Base-by-base conservation (phyloP, 2,888 invertebrate genomes). In the Antheraea assamensis region DNA sequence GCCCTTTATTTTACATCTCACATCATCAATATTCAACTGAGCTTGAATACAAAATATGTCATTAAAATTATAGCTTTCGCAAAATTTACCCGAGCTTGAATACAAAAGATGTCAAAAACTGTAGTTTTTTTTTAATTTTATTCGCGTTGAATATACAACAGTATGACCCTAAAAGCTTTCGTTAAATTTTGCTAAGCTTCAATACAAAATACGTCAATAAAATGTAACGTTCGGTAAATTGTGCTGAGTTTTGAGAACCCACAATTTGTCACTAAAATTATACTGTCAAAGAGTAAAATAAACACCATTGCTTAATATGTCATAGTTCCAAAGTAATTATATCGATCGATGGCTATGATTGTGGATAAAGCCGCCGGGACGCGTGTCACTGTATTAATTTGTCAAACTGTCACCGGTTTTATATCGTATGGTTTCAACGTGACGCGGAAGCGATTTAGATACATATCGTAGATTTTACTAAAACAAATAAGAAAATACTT, bases 351-450 rank as follows among this genome's bases (percentile, higher is more conserved):
- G 31, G 8, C 31, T 73, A 58, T 27, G 42, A 73, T 55, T 21
- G 30, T 58, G 35, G 49, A 58, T 77, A 78, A 77, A 74, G 74
- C 76, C 35, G 72, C 55, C 74, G 79, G 76, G 75, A 79, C 82
- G 81, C 80, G 77, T 82, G 83, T 83, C 82, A 81, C 80, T 77
- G 85, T 83, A 84, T 87, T 87, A 85, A 89, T 89, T 88, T 87
- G 88, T 89, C 88, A 84, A 81, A 73, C 85, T 87, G 87, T 88
- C 88, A 84, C 78, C 86, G 79, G 73, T 71, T 72, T 75, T 74
- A 73, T 74, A 71, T 31, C 72, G 30, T 35, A 72, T 58, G 78
- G 76, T 24, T 19, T 74, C 78, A 79, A 77, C 68, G n/a, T 79
- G 55, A 77, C 75, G 78, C 52, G 42, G 19, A 0, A 70, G 70